phyloP scores from a whole-genome alignment of 2,888 invertebrate species.

The Hypolimnas misippus region DNA sequence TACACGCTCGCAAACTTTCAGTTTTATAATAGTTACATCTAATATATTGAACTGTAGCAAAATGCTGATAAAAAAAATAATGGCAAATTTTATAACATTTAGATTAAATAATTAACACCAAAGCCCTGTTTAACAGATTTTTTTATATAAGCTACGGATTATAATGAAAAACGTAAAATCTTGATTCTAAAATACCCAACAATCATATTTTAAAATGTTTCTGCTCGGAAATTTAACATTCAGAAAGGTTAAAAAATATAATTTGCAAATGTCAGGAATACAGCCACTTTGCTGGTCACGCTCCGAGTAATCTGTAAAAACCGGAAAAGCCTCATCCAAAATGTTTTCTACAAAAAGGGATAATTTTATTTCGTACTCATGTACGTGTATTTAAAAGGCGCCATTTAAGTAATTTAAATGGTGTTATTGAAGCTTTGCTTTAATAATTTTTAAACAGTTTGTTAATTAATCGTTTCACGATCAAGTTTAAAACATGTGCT shows the following conservation, averaged over 20 bases:
- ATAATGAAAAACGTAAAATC: slow-evolving; percentile 2
- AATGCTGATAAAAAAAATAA: too few species aligned
- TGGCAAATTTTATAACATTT: too few species aligned
- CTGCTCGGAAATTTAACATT: neutral
- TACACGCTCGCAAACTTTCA: too few species aligned
- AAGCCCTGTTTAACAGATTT: too few species aligned
- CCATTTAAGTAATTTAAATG: slow-evolving; percentile 9
- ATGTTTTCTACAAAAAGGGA: slow-evolving; percentile 9
- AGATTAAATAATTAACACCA: too few species aligned
- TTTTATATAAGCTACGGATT: too few species aligned
- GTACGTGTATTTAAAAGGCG: neutral
- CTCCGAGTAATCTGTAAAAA: slow-evolving; percentile 27
- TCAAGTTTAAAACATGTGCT: neutral
- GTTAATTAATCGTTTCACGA: neutral
- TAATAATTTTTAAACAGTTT: slow-evolving; percentile 1
- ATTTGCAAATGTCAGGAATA: slow-evolving; percentile 22
- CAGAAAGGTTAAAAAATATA: slow-evolving; percentile 17
- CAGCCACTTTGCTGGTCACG: slow-evolving; percentile 19
- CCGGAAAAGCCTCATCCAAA: slow-evolving; percentile 26
- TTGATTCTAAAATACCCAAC: neutral
- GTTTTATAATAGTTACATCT: too few species aligned
- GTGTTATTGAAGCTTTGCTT: neutral
- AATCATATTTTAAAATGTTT: neutral
- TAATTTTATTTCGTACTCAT: slow-evolving; percentile 9
- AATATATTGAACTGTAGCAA: too few species aligned